Conservation (phyloP, 2,797 vertebrate genomes). For the Macropus fuliginosus region DNA sequence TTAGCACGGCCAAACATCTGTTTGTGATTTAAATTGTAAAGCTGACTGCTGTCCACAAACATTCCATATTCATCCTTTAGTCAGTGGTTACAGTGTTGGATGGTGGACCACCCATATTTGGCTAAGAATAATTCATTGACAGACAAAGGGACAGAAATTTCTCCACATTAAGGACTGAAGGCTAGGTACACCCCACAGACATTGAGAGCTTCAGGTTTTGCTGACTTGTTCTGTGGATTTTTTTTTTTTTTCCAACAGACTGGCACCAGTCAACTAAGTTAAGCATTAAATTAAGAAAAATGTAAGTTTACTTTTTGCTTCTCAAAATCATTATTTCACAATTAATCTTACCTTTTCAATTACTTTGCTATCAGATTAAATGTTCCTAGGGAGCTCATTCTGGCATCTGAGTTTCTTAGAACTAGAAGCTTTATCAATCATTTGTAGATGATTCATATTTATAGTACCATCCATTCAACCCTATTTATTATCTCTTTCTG, state of each 20-base stretch:
- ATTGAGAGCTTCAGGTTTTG: constrained; percentile 12
- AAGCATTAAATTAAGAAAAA: constrained; percentile 3
- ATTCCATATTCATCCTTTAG: constrained; percentile 50
- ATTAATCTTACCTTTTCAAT: constrained; percentile 69
- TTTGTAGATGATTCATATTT: background rate
- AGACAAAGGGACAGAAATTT: constrained; percentile 63
- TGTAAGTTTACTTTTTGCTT: constrained; percentile 30
- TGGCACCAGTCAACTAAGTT: constrained; percentile 60
- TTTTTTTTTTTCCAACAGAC: constrained; percentile 29
- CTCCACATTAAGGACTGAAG: background rate
- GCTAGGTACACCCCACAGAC: background rate
- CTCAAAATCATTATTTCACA: constrained; percentile 70
- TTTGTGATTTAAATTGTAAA: constrained; percentile 72
- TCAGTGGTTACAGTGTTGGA: constrained; percentile 34
- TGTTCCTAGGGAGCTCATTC: background rate
- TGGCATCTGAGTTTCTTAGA: background rate
- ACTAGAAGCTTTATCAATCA: background rate
- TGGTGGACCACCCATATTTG: constrained; percentile 70
- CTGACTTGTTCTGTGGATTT: rapidly evolving
- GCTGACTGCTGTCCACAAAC: constrained; percentile 71
- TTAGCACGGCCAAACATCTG: constrained; percentile 76
- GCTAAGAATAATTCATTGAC: constrained; percentile 38
- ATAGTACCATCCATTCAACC: background rate
- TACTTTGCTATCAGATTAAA: constrained; percentile 57
- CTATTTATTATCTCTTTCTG: background rate